Conservation (phyloP, 2,888 invertebrate genomes). For the Fabriciana adippe region DNA sequence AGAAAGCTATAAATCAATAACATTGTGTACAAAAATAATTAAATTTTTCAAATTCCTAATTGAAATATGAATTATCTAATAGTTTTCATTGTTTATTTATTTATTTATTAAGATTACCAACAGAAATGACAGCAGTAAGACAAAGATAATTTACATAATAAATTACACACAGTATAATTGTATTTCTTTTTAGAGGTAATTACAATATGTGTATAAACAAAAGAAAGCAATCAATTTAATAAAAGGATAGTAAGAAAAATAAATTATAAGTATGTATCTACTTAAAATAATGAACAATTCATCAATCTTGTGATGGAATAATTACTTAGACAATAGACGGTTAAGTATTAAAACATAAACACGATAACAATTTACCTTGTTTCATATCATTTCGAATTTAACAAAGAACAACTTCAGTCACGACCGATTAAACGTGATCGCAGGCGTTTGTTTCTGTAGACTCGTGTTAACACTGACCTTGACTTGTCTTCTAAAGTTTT, state of each 20-base stretch:
- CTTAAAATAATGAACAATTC: slow-evolving; percentile 9
- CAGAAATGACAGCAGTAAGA: no score
- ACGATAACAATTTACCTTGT: slow-evolving; percentile 34
- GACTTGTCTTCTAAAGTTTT: slow-evolving; percentile 46
- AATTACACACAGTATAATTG: no score
- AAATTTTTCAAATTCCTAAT: no score
- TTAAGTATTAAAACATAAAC: slow-evolving; percentile 37
- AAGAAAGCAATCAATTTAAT: no score
- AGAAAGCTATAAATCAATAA: no score
- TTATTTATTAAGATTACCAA: no score
- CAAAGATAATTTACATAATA: no score
- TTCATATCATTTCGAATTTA: slow-evolving; percentile 40
- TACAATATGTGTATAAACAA: not conserved
- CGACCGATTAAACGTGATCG: slow-evolving; percentile 51
- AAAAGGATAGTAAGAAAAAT: not conserved
- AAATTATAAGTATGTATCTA: not conserved
- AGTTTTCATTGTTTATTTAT: no score
- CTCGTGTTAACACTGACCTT: slow-evolving; percentile 55
- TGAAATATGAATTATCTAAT: no score
- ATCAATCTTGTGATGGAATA: slow-evolving; percentile 20
- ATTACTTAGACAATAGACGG: slow-evolving; percentile 37
- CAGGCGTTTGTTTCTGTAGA: slow-evolving; percentile 40
- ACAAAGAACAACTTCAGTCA: slow-evolving; percentile 46
- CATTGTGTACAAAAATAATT: no score
- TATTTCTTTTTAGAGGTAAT: no score